Conservation (phyloP, 1,140 invertebrate species). For the Euglossa dilemma region DNA sequence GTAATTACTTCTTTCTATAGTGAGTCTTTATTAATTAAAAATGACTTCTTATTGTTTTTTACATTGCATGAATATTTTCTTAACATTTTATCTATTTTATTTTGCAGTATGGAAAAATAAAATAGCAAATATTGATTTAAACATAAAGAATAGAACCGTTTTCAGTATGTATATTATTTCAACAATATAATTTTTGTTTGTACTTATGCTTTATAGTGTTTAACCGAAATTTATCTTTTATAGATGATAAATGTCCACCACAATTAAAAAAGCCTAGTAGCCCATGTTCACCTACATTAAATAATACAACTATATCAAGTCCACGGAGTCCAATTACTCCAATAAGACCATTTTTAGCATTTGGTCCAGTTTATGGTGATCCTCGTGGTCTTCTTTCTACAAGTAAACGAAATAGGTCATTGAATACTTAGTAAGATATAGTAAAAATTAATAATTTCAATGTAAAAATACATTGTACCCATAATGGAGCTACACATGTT, state of each 20-base stretch:
- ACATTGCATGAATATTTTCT: slow-evolving; percentile 1
- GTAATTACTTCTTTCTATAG: slow-evolving; percentile 76
- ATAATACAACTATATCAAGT: slow-evolving; percentile 67
- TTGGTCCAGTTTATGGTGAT: slow-evolving; percentile 75
- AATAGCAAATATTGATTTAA: slow-evolving; percentile 73
- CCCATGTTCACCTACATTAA: slow-evolving; percentile 64
- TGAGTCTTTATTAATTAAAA: slow-evolving; percentile 63
- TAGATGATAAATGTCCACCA: slow-evolving; percentile 78
- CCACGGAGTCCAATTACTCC: slow-evolving; percentile 67
- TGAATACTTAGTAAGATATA: neutral
- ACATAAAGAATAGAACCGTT: slow-evolving; percentile 75
- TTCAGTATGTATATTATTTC: slow-evolving; percentile 71
- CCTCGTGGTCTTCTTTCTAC: slow-evolving; percentile 77
- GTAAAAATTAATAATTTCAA: neutral
- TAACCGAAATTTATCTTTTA: slow-evolving; percentile 47
- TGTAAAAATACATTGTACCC: neutral
- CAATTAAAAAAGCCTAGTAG: slow-evolving; percentile 71
- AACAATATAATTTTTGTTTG: neutral
- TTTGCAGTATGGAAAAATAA: slow-evolving; percentile 78
- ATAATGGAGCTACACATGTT: neutral
- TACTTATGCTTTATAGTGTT: neutral
- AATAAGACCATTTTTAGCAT: slow-evolving; percentile 76
- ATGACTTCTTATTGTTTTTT: slow-evolving; percentile 19
- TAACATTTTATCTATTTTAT: slow-evolving; percentile 29
- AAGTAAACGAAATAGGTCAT: slow-evolving; percentile 50